Percentiles rank a stretch among this genome's conserved stretches.
These are phyloP conservation scores for Sebastes vulpes DNA, from an alignment of 2,797 vertebrate species.

Conservation along the genomic window DNA sequence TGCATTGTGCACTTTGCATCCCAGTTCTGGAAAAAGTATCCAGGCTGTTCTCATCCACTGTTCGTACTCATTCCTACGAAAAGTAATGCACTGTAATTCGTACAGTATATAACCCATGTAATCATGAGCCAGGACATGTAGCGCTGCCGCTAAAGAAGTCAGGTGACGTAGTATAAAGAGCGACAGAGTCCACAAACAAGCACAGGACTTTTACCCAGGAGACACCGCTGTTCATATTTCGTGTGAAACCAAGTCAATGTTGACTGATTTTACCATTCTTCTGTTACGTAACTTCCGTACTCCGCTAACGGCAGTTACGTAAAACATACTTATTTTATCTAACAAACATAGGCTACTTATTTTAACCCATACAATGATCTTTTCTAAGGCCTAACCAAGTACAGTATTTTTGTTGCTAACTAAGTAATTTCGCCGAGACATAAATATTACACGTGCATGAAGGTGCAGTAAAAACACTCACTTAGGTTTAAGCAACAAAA, in stretches of 20 bases:
- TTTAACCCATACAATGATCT: no score
- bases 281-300: background rate
- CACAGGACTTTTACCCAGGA: no score
- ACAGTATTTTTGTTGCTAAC: no score
- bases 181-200: no score
- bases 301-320: background rate
- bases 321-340: background rate
- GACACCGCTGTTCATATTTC: no score
- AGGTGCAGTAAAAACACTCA: background rate
- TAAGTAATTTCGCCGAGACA: no score
- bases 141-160: background rate
- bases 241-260: background rate
- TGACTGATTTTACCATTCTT: background rate
- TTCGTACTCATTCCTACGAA: background rate
- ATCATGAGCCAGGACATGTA: background rate
- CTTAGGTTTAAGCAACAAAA: background rate
- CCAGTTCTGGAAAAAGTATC: background rate
- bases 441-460: no score
- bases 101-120: background rate
- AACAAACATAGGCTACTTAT: background rate
- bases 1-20: background rate
- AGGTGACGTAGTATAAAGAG: background rate
- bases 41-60: background rate
- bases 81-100: background rate
- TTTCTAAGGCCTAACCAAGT: no score